These are phyloP conservation scores for Lithobates pipiens DNA, from an alignment of 2,797 vertebrate species.

Conservation along the genomic window DNA sequence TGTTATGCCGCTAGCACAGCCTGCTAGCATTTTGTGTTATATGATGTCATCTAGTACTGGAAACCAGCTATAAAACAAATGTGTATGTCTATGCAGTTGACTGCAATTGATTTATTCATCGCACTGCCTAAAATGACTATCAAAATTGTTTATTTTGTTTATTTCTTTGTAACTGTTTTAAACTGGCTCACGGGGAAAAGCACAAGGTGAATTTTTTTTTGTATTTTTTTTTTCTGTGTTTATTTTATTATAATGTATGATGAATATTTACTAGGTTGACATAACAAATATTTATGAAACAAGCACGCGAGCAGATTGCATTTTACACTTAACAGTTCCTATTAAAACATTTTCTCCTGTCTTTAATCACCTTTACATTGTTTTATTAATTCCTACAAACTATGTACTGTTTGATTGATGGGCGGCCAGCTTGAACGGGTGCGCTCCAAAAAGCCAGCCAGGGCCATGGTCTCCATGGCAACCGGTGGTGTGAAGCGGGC, in stretches of 20 bases:
- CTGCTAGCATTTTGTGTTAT: too few species aligned
- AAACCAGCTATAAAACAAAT: background rate
- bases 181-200: background rate
- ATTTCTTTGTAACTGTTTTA: slow-evolving; percentile 12
- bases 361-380: slow-evolving; percentile 62
- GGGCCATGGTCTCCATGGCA: slow-evolving; percentile 87
- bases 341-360: slow-evolving; percentile 65
- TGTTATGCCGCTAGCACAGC: too few species aligned
- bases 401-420: slow-evolving; percentile 81
- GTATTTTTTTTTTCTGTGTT: background rate
- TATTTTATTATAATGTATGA: background rate
- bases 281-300: background rate
- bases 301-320: background rate
- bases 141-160: background rate
- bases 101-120: background rate
- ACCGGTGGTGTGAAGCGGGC: slow-evolving; percentile 67
- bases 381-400: slow-evolving; percentile 70
- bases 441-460: slow-evolving; percentile 83
- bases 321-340: slow-evolving; percentile 23
- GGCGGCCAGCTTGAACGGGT: slow-evolving; percentile 86
- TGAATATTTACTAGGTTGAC: background rate
- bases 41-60: background rate
- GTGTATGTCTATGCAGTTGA: background rate
- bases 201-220: background rate
- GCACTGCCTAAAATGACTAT: background rate